Conservation (phyloP, 1,140 invertebrate genomes). For the Heliconius nattereri region DNA sequence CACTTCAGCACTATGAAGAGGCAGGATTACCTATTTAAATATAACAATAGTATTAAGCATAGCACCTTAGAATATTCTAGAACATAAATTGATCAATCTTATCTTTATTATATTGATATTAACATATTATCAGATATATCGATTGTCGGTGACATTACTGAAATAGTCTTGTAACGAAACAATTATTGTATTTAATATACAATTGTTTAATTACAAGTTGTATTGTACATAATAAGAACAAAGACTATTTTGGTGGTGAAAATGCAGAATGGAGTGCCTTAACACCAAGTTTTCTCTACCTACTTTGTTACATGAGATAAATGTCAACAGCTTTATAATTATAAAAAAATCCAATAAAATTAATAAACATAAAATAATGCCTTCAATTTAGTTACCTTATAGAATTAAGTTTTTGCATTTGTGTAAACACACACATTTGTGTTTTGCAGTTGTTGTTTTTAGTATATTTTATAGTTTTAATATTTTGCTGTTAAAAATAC, state of each 20-base stretch:
- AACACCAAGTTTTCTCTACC: too few species aligned
- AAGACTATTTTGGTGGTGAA: too few species aligned
- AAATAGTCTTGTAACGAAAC: not conserved
- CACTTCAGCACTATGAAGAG: slow-evolving; percentile 3
- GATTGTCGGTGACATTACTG: slow-evolving; percentile 6
- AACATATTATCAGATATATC: slow-evolving; percentile 23
- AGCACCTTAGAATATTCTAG: slow-evolving; percentile 40
- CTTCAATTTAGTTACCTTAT: not conserved
- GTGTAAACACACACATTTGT: too few species aligned
- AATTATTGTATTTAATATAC: not conserved
- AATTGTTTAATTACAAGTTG: too few species aligned
- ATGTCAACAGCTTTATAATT: too few species aligned
- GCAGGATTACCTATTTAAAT: slow-evolving; percentile 16
- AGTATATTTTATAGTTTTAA: too few species aligned
- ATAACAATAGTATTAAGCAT: not conserved
- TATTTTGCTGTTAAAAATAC: too few species aligned
- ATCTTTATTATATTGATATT: slow-evolving; percentile 31
- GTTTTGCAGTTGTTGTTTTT: too few species aligned
- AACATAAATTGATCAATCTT: slow-evolving; percentile 44
- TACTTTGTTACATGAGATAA: too few species aligned
- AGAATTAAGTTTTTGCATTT: not conserved
- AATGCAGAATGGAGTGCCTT: too few species aligned
- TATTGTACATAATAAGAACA: too few species aligned
- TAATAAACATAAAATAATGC: not conserved
- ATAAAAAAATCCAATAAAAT: not conserved